A percentile compares a stretch with the other conserved stretches of the same genome.
Evolutionary conservation across 2,888 invertebrate genomes (phyloP).

Genomic region (Neoitamus cyanurus): DNA sequence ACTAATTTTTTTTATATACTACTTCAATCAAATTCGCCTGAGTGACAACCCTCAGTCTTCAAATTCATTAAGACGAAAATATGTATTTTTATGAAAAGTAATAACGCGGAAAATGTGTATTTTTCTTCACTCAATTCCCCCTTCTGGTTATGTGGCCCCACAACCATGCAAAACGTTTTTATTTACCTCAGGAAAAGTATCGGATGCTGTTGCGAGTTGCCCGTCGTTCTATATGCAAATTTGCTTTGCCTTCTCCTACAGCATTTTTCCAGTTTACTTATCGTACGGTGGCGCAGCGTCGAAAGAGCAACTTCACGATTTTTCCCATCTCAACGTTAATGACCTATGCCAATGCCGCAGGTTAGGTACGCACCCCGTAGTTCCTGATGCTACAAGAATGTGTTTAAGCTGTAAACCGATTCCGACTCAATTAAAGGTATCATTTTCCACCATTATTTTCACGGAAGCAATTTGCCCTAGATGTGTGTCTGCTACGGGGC

Average conservation of each 20-base stretch:
- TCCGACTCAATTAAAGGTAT: slow-evolving; percentile 32
- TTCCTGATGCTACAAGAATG: neutral
- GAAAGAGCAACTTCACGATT: neutral
- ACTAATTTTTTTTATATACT: too few species aligned
- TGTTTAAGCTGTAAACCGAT: slow-evolving; percentile 3
- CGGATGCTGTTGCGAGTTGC: neutral
- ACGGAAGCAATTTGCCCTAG: slow-evolving; percentile 12
- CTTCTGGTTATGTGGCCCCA: too few species aligned
- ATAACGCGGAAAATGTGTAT: neutral
- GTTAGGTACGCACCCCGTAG: neutral
- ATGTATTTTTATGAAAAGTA: neutral
- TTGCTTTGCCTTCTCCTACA: neutral
- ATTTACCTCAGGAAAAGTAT: neutral
- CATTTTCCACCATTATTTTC: neutral
- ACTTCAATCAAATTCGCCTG: too few species aligned
- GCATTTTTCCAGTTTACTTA: neutral
- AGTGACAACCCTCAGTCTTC: neutral
- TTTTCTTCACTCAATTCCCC: neutral
- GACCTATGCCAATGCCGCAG: neutral
- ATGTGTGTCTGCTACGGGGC: neutral
- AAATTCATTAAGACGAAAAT: neutral
- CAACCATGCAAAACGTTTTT: neutral
- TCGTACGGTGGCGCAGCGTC: neutral
- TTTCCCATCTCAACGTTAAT: neutral
- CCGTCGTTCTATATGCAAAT: neutral